Base-by-base conservation (phyloP, 2,888 invertebrate genomes). In the Galerucella nymphaeae region DNA sequence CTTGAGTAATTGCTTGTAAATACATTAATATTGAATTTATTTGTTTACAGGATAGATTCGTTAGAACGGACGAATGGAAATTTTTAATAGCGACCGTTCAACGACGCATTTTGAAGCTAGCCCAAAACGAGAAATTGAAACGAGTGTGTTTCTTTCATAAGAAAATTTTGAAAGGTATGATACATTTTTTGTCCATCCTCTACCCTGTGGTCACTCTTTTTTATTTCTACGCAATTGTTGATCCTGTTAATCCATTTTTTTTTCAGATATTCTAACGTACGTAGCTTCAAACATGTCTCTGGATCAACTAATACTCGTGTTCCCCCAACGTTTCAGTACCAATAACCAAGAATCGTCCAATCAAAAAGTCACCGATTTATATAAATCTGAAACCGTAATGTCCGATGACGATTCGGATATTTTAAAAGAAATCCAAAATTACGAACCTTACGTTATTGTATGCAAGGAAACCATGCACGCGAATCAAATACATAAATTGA, bases 381-480 rank as follows among this genome's bases (percentile, higher is more conserved):
- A 53, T 10, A 73, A 75, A 55, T 69, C 69, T 11, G 80, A 78
- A 10, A 72, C 75, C 1, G 75, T 77, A n/a, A 79, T 77, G 59
- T 69, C 78, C 5, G 80, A 79, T 18, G 79, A 76, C 20, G 82
- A 83, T 62, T 74, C 77, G 38, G 84, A 85, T 74, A 80, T 86
- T 18, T 71, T 85, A 75, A 84, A 84, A 70, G 86, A 86, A 73
- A 86, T 87, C n/a, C 85, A 86, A 70, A 84, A 86, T 73, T 87
- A 87, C 75, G 87, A 86, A 53, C 86, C 85, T 5, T 89, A 88
- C 77, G 83, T 89, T n/a, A 83, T 84, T 50, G 85, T 87, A 48
- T 88, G 89, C 59, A 90, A 89, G 70, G 89, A 90, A 74, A 89
- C 89, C 50, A 89, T 90, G 80, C 90, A 91, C 71, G 90, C 91